phyloP scores from a whole-genome alignment of 2,888 invertebrate species.

The Chorisops tibialis region DNA sequence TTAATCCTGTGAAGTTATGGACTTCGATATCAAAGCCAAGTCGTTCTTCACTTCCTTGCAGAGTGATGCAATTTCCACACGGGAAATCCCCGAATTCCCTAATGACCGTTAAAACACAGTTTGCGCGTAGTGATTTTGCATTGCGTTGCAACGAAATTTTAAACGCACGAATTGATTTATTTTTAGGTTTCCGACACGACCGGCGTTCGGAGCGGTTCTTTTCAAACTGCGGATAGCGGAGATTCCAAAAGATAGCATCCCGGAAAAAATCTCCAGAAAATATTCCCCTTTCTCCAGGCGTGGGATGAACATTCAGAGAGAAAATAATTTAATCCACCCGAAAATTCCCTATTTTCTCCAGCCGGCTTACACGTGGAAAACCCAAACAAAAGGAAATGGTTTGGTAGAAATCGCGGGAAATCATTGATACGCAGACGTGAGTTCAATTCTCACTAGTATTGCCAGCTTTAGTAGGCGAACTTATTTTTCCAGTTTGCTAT shows the following conservation, averaged over 20 bases:
- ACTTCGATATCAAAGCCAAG: too few relatives aligned
- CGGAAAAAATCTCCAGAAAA: neutral
- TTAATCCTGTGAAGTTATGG: too few relatives aligned
- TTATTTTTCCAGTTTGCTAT: too few relatives aligned
- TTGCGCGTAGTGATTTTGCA: too few relatives aligned
- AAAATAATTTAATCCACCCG: neutral
- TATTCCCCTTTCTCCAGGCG: neutral
- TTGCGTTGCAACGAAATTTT: too few relatives aligned
- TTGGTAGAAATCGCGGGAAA: neutral
- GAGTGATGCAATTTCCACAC: too few relatives aligned
- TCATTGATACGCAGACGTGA: neutral
- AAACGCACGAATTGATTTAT: too few relatives aligned
- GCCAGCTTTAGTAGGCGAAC: too few relatives aligned
- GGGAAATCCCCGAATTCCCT: too few relatives aligned
- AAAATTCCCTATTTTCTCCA: slow-evolving; percentile 5
- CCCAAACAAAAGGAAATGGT: neutral
- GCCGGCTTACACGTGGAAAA: neutral
- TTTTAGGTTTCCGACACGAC: neutral
- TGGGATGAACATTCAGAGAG: neutral
- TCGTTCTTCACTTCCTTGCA: too few relatives aligned
- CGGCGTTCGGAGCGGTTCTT: neutral
- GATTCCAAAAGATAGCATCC: neutral
- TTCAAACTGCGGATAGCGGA: neutral
- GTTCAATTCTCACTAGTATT: neutral
- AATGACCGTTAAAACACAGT: too few relatives aligned